Evolutionary conservation across 2,888 invertebrate species (phyloP), one percentile per base, ranked within the genome.

Genomic region (Pachymerium ferrugineum): DNA sequence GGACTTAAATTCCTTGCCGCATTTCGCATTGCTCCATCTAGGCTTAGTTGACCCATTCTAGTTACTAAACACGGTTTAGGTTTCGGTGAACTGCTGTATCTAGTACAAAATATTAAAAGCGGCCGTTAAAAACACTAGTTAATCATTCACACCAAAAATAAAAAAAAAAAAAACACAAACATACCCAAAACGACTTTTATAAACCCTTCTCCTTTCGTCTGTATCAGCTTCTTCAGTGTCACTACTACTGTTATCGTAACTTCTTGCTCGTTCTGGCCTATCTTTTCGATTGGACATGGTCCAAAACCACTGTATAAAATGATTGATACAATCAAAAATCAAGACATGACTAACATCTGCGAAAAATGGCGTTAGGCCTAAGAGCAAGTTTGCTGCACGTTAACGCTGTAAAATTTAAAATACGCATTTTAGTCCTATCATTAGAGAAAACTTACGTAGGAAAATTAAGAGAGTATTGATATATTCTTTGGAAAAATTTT

Each of bases 221-320:
- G 89, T 88, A 80, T 88, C 86, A 79, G 90, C 91, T 81, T 93
- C 93, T 83, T 92, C 93, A 25, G 91, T 92, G 81, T 92, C 93
- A 80, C 92, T 93, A 81, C 92, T 93, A 80, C 90, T 91, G 80
- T 90, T 77, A 74, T 78, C 78, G 70, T 78, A 78, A 30, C 71
- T 76, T 47, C 76, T 72, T 19, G 73, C 73, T 42, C 75, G 31
- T 71, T 75, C 75, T 30, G 75, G 69, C 35, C 74, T 70, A 47
- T 75, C 75, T 69, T 75, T 75, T 33, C 74, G 73, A 28, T 30
- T 29, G 74, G 75, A 75, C 72, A 72, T 72, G 22, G 42, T 72
- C 72, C 72, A 42, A 22, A 22, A 72, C 22, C 38, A 25, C 72
- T 72, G 70, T 2, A n/a, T 47, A 3, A 47, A 47, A 47, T 19